These are phyloP conservation scores for Anagyrus pseudococci DNA, from an alignment of 2,888 invertebrate species.

Conservation along the genomic window DNA sequence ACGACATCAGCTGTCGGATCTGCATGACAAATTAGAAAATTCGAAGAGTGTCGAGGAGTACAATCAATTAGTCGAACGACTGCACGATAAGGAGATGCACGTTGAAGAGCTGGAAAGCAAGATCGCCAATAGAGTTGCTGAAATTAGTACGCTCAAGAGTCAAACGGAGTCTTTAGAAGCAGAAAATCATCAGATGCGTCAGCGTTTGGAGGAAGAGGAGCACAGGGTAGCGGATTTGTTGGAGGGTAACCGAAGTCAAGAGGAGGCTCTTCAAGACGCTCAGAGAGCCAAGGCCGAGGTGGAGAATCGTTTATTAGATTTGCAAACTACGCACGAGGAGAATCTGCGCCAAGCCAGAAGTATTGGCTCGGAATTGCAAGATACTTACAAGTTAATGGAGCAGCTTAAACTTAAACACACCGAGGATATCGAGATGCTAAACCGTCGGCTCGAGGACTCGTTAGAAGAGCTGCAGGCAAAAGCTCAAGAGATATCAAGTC, in stretches of 20 bases:
- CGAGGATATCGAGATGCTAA: conserved; percentile 61
- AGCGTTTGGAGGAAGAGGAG: conserved; percentile 39
- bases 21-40: conserved; percentile 42
- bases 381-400: conserved; percentile 64
- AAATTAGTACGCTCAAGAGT: conserved; percentile 40
- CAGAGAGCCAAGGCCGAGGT: conserved; percentile 38
- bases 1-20: conserved; percentile 41
- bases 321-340: conserved; percentile 45
- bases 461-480: conserved; percentile 61
- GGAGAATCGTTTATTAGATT: conserved; percentile 42
- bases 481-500: conserved; percentile 56
- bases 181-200: conserved; percentile 37
- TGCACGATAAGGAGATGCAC: conserved; percentile 62
- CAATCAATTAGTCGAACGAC: conserved; percentile 63
- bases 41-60: conserved; percentile 69
- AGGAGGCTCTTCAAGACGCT: conserved; percentile 54
- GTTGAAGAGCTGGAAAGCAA: conserved; percentile 33
- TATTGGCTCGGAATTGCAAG: conserved; percentile 49
- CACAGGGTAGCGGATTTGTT: conserved; percentile 55
- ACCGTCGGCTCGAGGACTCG: conserved; percentile 60
- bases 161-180: conserved; percentile 62
- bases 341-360: conserved; percentile 44
- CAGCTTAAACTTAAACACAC: conserved; percentile 56
- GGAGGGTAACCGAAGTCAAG: conserved; percentile 57
- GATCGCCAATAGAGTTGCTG: conserved; percentile 16